A percentile compares a stretch with the other conserved stretches of the same genome.
phyloP scores from a whole-genome alignment of 2,113 vertebrate species.

The Polyodon spathula region DNA sequence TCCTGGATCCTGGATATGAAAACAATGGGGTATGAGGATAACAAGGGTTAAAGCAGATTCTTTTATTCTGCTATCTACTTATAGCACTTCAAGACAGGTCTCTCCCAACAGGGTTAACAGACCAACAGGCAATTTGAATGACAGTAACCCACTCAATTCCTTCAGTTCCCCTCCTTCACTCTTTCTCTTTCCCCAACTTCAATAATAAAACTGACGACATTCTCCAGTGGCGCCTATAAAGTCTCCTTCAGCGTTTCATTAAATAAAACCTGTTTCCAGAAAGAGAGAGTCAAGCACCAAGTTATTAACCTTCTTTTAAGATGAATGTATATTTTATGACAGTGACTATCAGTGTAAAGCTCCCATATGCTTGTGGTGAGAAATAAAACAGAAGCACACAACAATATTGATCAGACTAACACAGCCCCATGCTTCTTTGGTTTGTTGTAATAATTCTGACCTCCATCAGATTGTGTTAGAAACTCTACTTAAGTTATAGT shows the following conservation, averaged over 20 bases:
- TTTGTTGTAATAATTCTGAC: not conserved
- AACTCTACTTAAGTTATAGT: no score
- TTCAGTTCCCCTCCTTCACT: slow-evolving; percentile 8
- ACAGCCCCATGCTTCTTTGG: not conserved
- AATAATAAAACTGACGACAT: not conserved
- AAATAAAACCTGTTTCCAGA: slow-evolving; percentile 37
- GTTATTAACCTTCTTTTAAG: slow-evolving; percentile 53
- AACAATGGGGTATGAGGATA: no score
- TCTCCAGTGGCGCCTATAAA: slow-evolving; percentile 7
- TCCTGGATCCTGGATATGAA: no score
- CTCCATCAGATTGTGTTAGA: slow-evolving; percentile 6
- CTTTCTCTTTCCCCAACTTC: not conserved
- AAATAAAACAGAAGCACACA: slow-evolving; percentile 13
- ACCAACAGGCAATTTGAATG: slow-evolving; percentile 2
- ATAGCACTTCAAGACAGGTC: slow-evolving; percentile 4
- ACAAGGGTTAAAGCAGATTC: slow-evolving; percentile 2
- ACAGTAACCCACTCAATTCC: slow-evolving; percentile 10
- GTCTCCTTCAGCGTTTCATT: slow-evolving; percentile 46
- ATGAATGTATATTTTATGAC: slow-evolving; percentile 36
- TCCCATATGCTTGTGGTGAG: slow-evolving; percentile 9
- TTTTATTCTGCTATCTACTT: slow-evolving; percentile 16
- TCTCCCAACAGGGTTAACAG: slow-evolving; percentile 9
- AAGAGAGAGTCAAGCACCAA: slow-evolving; percentile 36
- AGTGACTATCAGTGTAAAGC: slow-evolving; percentile 20
- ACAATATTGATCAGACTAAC: not conserved